phyloP scores from a whole-genome alignment of 2,888 invertebrate genomes.

The Margaritifera margaritifera region DNA sequence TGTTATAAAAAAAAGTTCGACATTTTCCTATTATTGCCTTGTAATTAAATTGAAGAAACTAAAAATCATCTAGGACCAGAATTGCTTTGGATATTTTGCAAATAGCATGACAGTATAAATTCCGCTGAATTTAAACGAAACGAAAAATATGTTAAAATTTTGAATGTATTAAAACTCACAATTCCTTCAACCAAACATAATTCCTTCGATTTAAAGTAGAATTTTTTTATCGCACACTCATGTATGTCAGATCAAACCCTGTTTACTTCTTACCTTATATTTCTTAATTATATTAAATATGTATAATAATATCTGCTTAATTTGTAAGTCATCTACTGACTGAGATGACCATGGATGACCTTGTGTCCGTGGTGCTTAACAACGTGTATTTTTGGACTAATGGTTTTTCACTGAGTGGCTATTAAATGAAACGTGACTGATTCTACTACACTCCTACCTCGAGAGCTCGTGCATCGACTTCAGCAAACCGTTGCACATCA shows the following conservation, averaged over 20 bases:
- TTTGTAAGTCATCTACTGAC: no score
- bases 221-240: background rate
- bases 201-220: background rate
- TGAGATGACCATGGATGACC: no score
- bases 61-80: no score
- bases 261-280: background rate
- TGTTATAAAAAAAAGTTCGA: background rate
- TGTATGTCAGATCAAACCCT: background rate
- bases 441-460: conserved; percentile 24
- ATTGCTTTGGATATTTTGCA: background rate
- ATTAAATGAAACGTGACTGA: no score
- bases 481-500: conserved; percentile 19
- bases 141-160: background rate
- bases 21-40: background rate
- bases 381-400: no score
- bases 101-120: no score
- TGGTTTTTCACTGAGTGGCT: no score
- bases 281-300: no score
- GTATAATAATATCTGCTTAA: no score
- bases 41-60: no score
- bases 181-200: background rate
- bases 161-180: background rate
- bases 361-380: no score
- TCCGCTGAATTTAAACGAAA: no score
- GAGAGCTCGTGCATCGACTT: conserved; percentile 41